Evolutionary conservation across 2,113 vertebrate genomes (phyloP).

Genomic region (Pica pica): DNA sequence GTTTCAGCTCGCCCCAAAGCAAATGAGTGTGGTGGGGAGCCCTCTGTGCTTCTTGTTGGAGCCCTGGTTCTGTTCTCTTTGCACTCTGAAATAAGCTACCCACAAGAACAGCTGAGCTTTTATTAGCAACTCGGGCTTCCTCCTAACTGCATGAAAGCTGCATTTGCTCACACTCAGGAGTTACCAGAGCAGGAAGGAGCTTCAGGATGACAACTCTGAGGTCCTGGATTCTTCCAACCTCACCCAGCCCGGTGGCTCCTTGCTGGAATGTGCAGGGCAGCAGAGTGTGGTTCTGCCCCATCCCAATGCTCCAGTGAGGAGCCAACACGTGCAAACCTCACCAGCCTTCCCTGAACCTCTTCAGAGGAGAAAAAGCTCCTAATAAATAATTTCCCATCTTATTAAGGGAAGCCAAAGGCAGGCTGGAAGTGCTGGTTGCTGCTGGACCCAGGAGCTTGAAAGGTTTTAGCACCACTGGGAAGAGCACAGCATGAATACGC

Average conservation of each 20-base stretch:
- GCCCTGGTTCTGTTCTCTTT: not conserved
- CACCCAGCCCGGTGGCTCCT: fast-evolving
- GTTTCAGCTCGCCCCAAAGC: not conserved
- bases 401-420: not conserved
- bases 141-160: not conserved
- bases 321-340: not conserved
- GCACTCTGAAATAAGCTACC: not conserved
- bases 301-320: not conserved
- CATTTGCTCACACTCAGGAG: not conserved
- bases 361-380: not conserved
- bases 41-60: not conserved
- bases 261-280: fast-evolving
- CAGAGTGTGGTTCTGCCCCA: not conserved
- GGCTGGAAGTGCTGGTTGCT: not conserved
- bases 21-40: fast-evolving
- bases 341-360: not conserved
- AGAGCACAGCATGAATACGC: not conserved
- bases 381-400: not conserved
- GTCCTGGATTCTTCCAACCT: not conserved
- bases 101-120: not conserved
- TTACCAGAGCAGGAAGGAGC: not conserved
- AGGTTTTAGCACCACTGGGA: not conserved
- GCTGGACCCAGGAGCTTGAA: not conserved
- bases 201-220: not conserved
- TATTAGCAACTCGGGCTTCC: not conserved